phyloP scores from a whole-genome alignment of 2,797 vertebrate genomes.

The Acipenser transmontanus region DNA sequence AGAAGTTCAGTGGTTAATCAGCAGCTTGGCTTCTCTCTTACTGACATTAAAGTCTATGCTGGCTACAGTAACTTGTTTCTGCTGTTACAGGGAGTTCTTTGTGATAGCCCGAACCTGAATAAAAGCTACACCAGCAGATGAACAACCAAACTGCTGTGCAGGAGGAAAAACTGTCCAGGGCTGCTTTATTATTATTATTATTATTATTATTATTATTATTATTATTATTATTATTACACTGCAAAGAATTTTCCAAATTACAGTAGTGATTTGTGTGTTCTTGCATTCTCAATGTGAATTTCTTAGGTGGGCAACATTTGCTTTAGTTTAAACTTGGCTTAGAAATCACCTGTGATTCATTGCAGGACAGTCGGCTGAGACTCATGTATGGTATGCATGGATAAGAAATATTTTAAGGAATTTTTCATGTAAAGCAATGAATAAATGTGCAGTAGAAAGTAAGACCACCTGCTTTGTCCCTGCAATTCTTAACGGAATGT shows the following conservation, averaged over 20 bases:
- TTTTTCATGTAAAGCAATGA: no score
- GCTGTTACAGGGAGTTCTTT: conserved; percentile 28
- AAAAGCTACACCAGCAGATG: conserved; percentile 9
- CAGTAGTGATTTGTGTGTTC: neutral
- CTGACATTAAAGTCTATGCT: conserved; percentile 17
- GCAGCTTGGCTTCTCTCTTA: conserved; percentile 1
- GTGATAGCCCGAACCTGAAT: conserved; percentile 20
- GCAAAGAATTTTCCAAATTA: neutral
- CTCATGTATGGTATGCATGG: no score
- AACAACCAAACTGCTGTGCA: conserved; percentile 28
- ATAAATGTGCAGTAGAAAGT: no score
- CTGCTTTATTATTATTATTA: no score
- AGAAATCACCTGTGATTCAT: no score
- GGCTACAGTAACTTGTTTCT: conserved; percentile 11
- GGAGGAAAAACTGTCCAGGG: conserved; percentile 14
- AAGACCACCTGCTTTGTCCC: no score
- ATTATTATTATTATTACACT: conserved; percentile 3
- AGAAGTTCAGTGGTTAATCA: neutral
- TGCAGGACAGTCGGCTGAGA: no score
- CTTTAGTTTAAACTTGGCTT: no score
- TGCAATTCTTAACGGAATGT: no score
- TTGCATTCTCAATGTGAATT: conserved; percentile 10
- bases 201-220: no score
- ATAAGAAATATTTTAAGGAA: no score
- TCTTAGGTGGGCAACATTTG: no score